phyloP scores from a whole-genome alignment of 2,113 vertebrate genomes.

The Machaerirhynchus nigripectus region DNA sequence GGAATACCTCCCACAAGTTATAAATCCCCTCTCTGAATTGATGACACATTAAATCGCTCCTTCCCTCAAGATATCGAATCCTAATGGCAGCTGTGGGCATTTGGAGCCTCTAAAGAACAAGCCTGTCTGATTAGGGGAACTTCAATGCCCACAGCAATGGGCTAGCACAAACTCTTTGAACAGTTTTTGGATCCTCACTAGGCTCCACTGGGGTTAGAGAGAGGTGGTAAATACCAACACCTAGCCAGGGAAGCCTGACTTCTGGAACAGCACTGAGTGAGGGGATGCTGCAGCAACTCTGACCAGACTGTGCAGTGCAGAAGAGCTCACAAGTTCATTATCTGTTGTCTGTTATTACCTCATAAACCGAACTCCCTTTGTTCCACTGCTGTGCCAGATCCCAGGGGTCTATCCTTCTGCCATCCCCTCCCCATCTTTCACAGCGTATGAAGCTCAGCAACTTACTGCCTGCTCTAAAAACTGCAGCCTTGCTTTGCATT shows the following conservation, averaged over 20 bases:
- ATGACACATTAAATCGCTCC: neutral
- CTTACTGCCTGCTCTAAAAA: neutral
- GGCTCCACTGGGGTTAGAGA: neutral
- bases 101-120: neutral
- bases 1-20: neutral
- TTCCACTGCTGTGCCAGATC: neutral
- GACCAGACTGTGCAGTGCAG: neutral
- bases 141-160: neutral
- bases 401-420: neutral
- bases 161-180: neutral
- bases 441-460: fast-evolving
- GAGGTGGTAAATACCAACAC: neutral
- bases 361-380: neutral
- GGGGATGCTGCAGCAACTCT: neutral
- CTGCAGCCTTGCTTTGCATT: neutral
- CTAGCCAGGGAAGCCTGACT: neutral
- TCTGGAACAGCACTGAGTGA: neutral
- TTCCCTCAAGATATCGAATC: neutral
- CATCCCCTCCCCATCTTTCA: neutral
- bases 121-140: neutral
- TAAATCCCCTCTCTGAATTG: neutral
- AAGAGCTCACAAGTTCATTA: neutral
- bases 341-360: neutral
- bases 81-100: neutral
- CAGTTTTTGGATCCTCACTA: neutral